phyloP scores from a whole-genome alignment of 2,888 invertebrate species.

The Rugalucina vietnamica region DNA sequence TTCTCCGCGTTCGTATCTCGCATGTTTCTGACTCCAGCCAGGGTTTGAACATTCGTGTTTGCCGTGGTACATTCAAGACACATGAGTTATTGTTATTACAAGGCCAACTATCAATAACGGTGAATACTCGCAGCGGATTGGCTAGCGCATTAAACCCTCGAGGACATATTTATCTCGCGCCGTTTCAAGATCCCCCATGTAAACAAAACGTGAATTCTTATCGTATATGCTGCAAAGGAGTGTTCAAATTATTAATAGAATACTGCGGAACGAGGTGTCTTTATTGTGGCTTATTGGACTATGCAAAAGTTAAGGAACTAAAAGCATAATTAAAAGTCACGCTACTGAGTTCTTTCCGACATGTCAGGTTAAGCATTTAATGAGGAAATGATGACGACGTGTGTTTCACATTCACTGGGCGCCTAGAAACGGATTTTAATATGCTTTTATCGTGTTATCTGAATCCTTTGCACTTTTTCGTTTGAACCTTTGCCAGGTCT shows the following conservation, averaged over 20 bases:
- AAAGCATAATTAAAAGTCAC: constrained; percentile 30
- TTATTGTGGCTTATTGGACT: constrained; percentile 43
- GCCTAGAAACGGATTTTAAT: constrained; percentile 55
- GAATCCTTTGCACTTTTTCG: not conserved
- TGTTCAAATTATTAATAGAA: constrained; percentile 46
- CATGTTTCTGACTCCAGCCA: constrained; percentile 7
- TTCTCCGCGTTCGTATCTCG: not conserved
- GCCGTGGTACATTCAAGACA: constrained; percentile 59
- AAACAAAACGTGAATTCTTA: constrained; percentile 64
- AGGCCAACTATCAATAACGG: constrained; percentile 64
- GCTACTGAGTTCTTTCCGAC: constrained; percentile 48
- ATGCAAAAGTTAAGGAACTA: constrained; percentile 37
- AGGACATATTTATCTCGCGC: constrained; percentile 67
- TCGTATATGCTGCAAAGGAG: constrained; percentile 50
- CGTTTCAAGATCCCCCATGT: constrained; percentile 68
- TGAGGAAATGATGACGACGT: constrained; percentile 25
- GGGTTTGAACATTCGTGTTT: constrained; percentile 10
- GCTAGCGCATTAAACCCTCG: constrained; percentile 59
- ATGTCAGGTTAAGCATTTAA: constrained; percentile 16
- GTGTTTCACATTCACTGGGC: constrained; percentile 32
- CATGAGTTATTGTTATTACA: constrained; percentile 70
- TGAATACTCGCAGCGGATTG: constrained; percentile 60
- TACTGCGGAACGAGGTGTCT: constrained; percentile 44
- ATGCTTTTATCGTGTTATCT: constrained; percentile 35
- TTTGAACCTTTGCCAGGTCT: constrained; percentile 1